Base-by-base conservation (phyloP, 2,888 invertebrate genomes). In the Biston stratarius region DNA sequence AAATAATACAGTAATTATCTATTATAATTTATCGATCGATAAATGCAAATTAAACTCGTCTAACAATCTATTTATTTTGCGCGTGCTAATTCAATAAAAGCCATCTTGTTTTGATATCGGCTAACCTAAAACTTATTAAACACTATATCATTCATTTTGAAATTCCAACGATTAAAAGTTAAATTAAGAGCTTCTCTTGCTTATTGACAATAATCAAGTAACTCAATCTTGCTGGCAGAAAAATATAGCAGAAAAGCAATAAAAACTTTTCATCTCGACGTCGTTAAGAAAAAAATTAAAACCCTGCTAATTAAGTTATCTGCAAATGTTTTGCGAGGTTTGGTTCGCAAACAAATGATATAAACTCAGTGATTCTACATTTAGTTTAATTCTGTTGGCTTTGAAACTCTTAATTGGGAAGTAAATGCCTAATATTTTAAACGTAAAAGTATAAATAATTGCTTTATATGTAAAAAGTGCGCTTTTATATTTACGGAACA, bases 231-330 rank as follows among this genome's bases (percentile, higher is more conserved):
- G 45, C 24, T 58, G 12, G 24, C 15, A 42, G 38, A 40, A 49
- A 61, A 67, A 58, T 47, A 51, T 14, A 44, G 38, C 40, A 34
- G 58, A 47, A 45, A 40, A 58, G 61, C 47, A 57, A 58, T 61
- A 57, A 61, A 61, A 67, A 66, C 55, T 58, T 58, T 52, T 58
- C 42, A 66, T 57, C 42, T 33, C 49, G 49, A 51, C 6, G 52
- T 40, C 42, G 48, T 51, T 11, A 53, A 42, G 55, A 60, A 51
- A 61, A 60, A 56, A 42, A 24, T 36, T 44, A 59, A 61, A 66
- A 66, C 40, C 15, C 45, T 15, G 24, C 57, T 66, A 67, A 61
- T 67, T 40, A 67, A 58, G 57, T 58, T 58, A 57, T 47, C 51
- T 57, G 56, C 45, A 51, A 66, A 66, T 61, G 34, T 57, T 61